phyloP scores from a whole-genome alignment of 2,888 invertebrate genomes.

The Agrochola litura region DNA sequence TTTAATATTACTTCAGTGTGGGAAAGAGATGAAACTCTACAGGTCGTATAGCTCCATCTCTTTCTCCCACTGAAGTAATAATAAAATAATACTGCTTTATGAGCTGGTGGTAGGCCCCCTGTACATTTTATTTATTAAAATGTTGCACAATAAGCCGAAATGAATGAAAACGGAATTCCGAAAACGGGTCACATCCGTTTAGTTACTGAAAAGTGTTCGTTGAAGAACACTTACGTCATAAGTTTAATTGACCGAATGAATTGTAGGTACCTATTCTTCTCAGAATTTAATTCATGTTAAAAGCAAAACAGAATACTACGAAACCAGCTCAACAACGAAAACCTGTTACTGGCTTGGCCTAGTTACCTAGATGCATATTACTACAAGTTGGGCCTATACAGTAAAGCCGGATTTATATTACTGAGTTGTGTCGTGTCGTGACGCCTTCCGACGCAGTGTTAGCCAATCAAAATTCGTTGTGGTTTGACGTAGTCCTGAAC shows the following conservation, averaged over 20 bases:
- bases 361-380: neutral
- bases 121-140: neutral
- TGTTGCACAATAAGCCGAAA: neutral
- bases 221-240: neutral
- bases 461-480: too few relatives aligned
- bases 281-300: conserved; percentile 1
- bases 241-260: neutral
- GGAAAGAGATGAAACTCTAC: too few relatives aligned
- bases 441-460: too few relatives aligned
- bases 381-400: neutral
- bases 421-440: too few relatives aligned
- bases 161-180: neutral
- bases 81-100: too few relatives aligned
- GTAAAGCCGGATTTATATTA: neutral
- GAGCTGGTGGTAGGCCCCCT: too few relatives aligned
- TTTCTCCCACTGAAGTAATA: too few relatives aligned
- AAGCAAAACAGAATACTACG: neutral
- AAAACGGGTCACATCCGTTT: neutral
- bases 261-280: neutral
- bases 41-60: too few relatives aligned
- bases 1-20: too few relatives aligned
- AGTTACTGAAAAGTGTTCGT: neutral
- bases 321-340: neutral
- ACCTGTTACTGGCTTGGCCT: neutral
- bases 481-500: too few relatives aligned